phyloP scores from a whole-genome alignment of 2,888 invertebrate species.

The Gandaritis pyraliata region DNA sequence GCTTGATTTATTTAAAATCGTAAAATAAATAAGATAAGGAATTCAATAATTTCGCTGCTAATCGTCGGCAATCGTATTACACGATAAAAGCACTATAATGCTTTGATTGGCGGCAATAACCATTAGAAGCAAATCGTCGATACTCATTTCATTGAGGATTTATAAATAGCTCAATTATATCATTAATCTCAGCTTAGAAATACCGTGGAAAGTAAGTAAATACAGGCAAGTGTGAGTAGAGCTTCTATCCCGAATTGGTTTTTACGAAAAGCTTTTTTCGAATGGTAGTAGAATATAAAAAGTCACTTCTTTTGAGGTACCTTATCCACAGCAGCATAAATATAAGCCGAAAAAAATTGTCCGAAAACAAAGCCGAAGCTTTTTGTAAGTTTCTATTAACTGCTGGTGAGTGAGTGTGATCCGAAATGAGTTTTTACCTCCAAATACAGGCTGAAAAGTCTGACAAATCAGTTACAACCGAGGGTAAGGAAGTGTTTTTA shows the following conservation, averaged over 20 bases:
- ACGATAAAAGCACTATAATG: conserved; percentile 35
- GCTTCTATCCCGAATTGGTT: background rate
- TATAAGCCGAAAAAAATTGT: no score
- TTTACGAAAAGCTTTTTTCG: background rate
- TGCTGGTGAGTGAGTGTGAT: no score
- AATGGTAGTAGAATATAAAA: no score
- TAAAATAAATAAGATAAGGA: conserved; percentile 10
- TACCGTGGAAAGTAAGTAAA: conserved; percentile 16
- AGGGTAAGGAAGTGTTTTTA: no score
- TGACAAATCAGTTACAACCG: no score
- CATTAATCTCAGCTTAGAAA: conserved; percentile 36
- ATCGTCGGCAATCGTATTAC: conserved; percentile 20
- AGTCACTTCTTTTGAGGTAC: no score
- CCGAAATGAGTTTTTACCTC: no score
- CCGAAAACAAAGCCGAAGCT: no score
- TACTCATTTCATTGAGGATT: conserved; percentile 33
- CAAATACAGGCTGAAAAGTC: no score
- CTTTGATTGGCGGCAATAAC: conserved; percentile 39
- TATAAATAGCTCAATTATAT: conserved; percentile 40
- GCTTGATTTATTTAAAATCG: conserved; percentile 9
- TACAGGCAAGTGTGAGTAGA: background rate
- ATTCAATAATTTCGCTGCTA: conserved; percentile 19
- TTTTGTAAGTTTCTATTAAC: no score
- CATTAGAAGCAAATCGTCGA: conserved; percentile 36
- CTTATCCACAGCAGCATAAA: no score